Evolutionary conservation across 2,888 invertebrate species (phyloP), one percentile per base, ranked within the genome.

Genomic region (Formica aserva): DNA sequence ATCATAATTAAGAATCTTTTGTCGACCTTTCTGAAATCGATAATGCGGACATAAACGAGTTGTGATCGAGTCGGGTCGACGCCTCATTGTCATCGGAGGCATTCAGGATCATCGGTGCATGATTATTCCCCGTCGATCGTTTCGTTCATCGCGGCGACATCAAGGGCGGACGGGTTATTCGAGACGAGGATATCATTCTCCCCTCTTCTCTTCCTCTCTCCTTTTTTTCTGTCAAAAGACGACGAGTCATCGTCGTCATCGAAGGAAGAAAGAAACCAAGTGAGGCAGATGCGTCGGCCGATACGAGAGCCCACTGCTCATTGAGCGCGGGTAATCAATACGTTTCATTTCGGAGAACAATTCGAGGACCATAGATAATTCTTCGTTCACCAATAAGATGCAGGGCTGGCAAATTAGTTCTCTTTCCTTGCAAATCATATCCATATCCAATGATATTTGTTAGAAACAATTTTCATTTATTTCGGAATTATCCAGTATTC

Each of bases 311-410:
- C 62, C 65, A 66, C 45, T 52, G 88, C 69, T 85, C 87, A 86
- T 85, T 85, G 89, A 86, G 67, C 83, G 85, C 88, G 81, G 87
- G 85, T 86, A 88, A 91, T 88, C 88, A 86, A 88, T 85, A 89
- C 86, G 87, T 88, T 91, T 88, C 87, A 89, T 90, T 90, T 86
- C 84, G 83, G 82, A 89, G 90, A 89, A 90, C 90, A 89, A 88
- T 87, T 83, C 84, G 82, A 66, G 67, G 60, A 45, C 55, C 77
- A 32, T 29, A 78, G 82, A 60, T 85, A 74, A 75, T 76, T 71
- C 72, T 62, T 65, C 88, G 65, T 66, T 82, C 77, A n/a, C 32
- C n/a, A 67, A 82, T 72, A 82, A 82, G 35, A 41, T 62, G 67
- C 32, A 48, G 29, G 52, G 11, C 48, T 55, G 80, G 57, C 80